Evolutionary conservation across 2,888 invertebrate genomes (phyloP).

Genomic region (Drosophila basisetae): DNA sequence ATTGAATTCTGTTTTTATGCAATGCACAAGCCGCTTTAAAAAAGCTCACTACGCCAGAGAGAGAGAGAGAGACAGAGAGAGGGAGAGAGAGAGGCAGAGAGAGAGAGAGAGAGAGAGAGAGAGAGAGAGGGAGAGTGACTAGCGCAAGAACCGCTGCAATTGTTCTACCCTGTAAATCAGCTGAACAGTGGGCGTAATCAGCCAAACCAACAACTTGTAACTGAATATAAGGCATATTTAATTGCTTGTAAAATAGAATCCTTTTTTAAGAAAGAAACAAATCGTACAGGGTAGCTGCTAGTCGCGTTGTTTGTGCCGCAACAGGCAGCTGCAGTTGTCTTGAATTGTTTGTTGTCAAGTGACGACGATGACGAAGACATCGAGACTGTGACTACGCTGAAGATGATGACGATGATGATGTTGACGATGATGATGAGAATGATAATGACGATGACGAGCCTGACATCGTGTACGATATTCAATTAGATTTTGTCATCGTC

Average conservation of each 20-base stretch:
- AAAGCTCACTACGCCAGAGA: slow-evolving; percentile 13
- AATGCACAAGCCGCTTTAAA: slow-evolving; percentile 46
- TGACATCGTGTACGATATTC: slow-evolving; percentile 63
- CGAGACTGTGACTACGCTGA: slow-evolving; percentile 7
- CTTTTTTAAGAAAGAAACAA: background rate
- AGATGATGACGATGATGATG: background rate
- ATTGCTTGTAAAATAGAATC: background rate
- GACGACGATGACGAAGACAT: slow-evolving; percentile 23
- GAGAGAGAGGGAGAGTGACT: background rate
- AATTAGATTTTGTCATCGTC: slow-evolving; percentile 52
- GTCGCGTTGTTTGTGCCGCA: background rate
- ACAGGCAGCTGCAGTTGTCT: slow-evolving; percentile 52
- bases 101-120: background rate
- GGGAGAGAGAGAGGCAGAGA: background rate
- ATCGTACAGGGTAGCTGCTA: slow-evolving; percentile 17
- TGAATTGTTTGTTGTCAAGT: slow-evolving; percentile 60
- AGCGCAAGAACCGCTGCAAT: slow-evolving; percentile 27
- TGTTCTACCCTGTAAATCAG: slow-evolving; percentile 15
- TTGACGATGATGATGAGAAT: background rate
- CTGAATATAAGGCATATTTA: background rate
- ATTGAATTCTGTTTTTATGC: slow-evolving; percentile 77
- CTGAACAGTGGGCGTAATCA: background rate
- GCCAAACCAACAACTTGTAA: background rate
- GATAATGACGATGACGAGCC: slow-evolving; percentile 5
- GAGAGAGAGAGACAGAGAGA: background rate